Percentiles rank a stretch among this genome's conserved stretches.
Evolutionary conservation across 2,113 vertebrate species (phyloP).

Genomic region (Misgurnus mizolepis): DNA sequence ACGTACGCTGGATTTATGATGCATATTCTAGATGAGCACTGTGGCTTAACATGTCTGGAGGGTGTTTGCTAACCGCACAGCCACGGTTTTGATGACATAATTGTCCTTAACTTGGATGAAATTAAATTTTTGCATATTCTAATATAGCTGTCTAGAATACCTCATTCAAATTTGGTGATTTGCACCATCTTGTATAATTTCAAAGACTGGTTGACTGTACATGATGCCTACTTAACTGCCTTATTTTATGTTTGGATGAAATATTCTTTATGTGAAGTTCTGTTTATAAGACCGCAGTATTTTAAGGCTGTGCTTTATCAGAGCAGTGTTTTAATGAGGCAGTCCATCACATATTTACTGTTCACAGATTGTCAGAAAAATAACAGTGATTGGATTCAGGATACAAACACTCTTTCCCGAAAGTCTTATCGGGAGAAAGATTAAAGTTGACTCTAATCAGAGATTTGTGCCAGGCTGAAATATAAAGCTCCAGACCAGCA

Average conservation of each 20-base stretch:
- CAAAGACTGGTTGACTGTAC: neutral
- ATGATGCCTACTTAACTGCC: neutral
- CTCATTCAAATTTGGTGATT: too few species aligned
- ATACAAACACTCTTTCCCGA: constrained; percentile 41
- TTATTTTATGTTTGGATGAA: constrained; percentile 26
- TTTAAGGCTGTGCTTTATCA: constrained; percentile 56
- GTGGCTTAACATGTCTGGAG: neutral
- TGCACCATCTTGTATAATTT: too few species aligned
- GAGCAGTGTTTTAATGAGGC: constrained; percentile 63
- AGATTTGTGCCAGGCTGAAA: constrained; percentile 44
- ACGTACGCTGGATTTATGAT: neutral
- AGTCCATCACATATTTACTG: constrained; percentile 62
- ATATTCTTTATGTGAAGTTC: constrained; percentile 49
- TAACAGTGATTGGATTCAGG: constrained; percentile 56
- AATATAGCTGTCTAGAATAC: too few species aligned
- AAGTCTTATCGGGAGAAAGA: constrained; percentile 57
- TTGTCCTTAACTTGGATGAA: neutral
- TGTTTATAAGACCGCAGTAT: constrained; percentile 52
- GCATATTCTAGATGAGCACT: neutral
- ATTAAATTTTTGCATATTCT: too few species aligned
- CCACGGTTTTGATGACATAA: neutral
- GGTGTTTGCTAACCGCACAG: neutral
- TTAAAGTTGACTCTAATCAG: constrained; percentile 64
- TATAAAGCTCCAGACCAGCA: constrained; percentile 36
- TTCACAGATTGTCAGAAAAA: constrained; percentile 50